Evolutionary conservation across 2,113 vertebrate species (phyloP).

Genomic region (Anolis sagrei): DNA sequence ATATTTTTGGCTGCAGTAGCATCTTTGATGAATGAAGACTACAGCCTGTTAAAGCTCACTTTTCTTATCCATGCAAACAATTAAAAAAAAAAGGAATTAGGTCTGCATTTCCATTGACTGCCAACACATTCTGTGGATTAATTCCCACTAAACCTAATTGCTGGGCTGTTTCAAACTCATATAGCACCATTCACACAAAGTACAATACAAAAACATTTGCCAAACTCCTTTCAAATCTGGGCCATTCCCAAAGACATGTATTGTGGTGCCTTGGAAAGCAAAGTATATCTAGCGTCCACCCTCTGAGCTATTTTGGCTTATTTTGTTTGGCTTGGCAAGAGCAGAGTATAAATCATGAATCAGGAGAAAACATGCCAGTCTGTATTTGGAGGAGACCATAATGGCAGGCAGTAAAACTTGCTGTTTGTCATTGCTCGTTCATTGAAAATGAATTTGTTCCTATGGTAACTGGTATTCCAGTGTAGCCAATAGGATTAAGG

Average conservation of each 20-base stretch:
- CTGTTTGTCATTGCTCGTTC: slow-evolving; percentile 30
- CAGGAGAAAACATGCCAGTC: slow-evolving; percentile 31
- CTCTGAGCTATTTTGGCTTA: slow-evolving; percentile 1
- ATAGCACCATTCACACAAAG: slow-evolving; percentile 14
- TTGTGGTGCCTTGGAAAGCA: slow-evolving; percentile 26
- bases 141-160: slow-evolving; percentile 29
- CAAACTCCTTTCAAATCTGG: slow-evolving; percentile 21
- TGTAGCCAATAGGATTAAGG: neutral
- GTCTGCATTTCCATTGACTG: slow-evolving; percentile 11
- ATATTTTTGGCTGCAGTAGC: fast-evolving
- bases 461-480: neutral
- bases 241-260: slow-evolving; percentile 1
- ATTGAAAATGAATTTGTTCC: slow-evolving; percentile 34
- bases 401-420: slow-evolving; percentile 12
- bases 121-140: slow-evolving; percentile 15
- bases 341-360: slow-evolving; percentile 16
- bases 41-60: neutral
- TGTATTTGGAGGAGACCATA: slow-evolving; percentile 29
- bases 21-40: slow-evolving; percentile 12
- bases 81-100: neutral
- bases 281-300: slow-evolving; percentile 16
- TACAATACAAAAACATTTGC: slow-evolving; percentile 9
- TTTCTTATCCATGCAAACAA: slow-evolving; percentile 13
- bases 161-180: slow-evolving; percentile 7
- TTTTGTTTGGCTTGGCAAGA: slow-evolving; percentile 33